Base-by-base conservation (phyloP, 2,113 vertebrate species). In the Cololabis saira region DNA sequence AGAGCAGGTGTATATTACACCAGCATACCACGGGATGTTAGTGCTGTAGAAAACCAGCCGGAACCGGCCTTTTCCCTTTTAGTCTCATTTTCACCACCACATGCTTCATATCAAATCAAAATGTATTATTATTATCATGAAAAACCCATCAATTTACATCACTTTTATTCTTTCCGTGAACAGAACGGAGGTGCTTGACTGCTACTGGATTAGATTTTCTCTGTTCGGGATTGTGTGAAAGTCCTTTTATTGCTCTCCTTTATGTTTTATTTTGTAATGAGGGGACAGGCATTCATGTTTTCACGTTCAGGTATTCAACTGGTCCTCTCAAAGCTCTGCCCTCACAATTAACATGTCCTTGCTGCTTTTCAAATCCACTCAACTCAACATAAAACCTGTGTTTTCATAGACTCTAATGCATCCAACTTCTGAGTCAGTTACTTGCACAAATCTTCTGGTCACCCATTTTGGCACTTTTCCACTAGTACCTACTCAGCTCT, bases 171-270 rank as follows among this genome's bases (percentile, higher is more conserved):
- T 48, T 19, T 15, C 12, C 16, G 7, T 41, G 24, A 14, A 18
- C 42, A 53, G 41, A 22, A 19, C 43, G 21, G 12, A 54, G 4
- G 49, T 12, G 40, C 43, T 40, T 12, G 59, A 1, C 18, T 66
- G 18, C 21, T 40, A 30, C 12, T 15, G 37, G 45, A 61, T 68
- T 41, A 52, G 30, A 37, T 51, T 61, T 41, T 52, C 63, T 67
- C 12, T 52, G 40, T 54, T 54, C 2, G 8, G 13, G 33, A 58
- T 68, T 27, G 21, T 43, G 19, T 54, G 4, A 18, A 43, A 67
- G 77, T 73, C 57, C 5, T 37, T 37, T 9, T 37, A 37, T 7
- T 37, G 10, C 33, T 37, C 33, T 37, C 33, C 10, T 37, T 37
- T 37, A 37, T 37, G 6, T 37, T 37, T 37, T 37, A 37, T 37